phyloP scores from a whole-genome alignment of 37 sponge, comb jelly and placozoan genomes.

The Halisarca cf. caerulea region DNA sequence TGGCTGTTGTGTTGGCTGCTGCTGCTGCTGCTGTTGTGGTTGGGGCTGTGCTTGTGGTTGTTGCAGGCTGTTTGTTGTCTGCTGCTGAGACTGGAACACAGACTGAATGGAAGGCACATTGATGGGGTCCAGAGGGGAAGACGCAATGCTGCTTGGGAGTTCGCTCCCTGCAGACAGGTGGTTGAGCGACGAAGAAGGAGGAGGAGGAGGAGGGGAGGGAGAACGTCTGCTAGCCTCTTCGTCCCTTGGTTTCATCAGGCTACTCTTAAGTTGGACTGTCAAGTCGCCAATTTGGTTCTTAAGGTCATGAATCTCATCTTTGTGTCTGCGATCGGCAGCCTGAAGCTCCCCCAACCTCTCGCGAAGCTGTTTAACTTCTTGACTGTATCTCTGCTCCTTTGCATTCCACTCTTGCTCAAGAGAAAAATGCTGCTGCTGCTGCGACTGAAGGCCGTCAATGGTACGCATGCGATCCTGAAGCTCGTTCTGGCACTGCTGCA shows the following conservation, averaged over 20 bases:
- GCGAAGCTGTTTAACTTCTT: constrained; percentile 44
- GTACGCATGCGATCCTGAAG: constrained; percentile 23
- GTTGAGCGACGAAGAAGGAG: background rate
- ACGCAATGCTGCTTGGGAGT: no score
- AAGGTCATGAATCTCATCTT: constrained; percentile 47
- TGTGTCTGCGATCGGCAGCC: constrained; percentile 44
- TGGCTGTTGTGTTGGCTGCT: background rate
- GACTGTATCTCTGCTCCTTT: constrained; percentile 54
- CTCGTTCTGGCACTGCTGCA: constrained; percentile 17
- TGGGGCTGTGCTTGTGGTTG: no score
- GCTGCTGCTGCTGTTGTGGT: no score
- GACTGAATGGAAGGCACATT: no score
- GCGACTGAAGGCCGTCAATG: constrained; percentile 34
- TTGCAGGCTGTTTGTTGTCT: no score
- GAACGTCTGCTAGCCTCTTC: background rate
- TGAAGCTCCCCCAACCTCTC: constrained; percentile 47
- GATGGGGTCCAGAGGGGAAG: no score
- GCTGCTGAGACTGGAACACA: no score
- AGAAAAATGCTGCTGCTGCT: constrained; percentile 53
- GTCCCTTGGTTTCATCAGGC: background rate
- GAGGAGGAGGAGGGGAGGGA: background rate
- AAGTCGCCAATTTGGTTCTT: constrained; percentile 64
- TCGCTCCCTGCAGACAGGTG: background rate
- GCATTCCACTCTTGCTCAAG: constrained; percentile 60
- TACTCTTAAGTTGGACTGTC: constrained; percentile 39